Base-by-base conservation (phyloP, 1,140 invertebrate species). In the Oscheius sp. region DNA sequence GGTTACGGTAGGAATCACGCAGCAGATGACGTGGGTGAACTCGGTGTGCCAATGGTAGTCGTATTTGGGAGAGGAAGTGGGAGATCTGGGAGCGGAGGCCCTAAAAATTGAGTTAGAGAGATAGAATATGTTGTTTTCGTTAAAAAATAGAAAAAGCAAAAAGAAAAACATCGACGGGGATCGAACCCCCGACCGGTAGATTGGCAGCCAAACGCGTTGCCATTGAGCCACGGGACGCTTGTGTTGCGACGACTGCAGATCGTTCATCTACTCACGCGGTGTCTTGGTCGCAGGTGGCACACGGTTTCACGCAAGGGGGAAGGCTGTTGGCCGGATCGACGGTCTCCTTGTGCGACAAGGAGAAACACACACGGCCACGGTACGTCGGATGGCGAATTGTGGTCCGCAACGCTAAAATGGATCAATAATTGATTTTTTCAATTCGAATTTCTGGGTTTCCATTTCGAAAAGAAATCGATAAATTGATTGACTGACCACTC, bases 401-500 rank as follows among this genome's bases (percentile, higher is more conserved):
- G 4, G 81, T 84, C n/a, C 79, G 73, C 7, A 83, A 62, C 23
- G 79, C 80, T 73, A 35, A 55, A 72, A 73, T 71, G 13, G 26
- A 18, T 75, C 55, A 7, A 13, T 29, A 10, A 45, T 66, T 46
- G 15, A 18, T 59, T 18, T 59, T 59, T 59, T 0, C n/a, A 18
- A 59, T 1, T 59, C 55, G 1, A 20, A 13, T 45, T 45, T 13
- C 13, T 45, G 42, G 13, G 42, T 45, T 13, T 45, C 13, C 42
- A 13, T 45, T n/a, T n/a, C 26, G 42, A 0, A 7, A 26, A 23
- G 10, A 13, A 34, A 68, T 52, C 31, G 13, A 20, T n/a, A n/a
- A 35, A 42, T 10, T 2, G 23, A 15, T 63, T 18, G 13, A 74
- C 36, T 75, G n/a, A 90, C 90, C 91, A 59, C 91, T 90, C 85